Evolutionary conservation across 2,888 invertebrate species (phyloP).

Genomic region (Eristalis pertinax): DNA sequence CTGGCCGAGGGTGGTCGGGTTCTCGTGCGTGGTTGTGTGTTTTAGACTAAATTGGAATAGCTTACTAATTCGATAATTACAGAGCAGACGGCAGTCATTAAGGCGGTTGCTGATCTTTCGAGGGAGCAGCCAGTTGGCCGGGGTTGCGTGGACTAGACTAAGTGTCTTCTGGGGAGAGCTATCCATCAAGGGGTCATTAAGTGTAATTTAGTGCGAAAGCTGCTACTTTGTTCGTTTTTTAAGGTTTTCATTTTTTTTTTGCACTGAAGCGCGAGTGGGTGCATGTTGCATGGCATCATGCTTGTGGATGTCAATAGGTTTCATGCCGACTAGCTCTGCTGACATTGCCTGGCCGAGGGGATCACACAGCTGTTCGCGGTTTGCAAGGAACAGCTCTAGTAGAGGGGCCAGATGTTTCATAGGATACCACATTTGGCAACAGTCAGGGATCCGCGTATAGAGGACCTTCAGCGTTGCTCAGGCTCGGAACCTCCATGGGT

Average conservation of each 20-base stretch:
- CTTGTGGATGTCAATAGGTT: neutral
- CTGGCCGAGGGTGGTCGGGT: slow-evolving; percentile 42
- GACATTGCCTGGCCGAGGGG: neutral
- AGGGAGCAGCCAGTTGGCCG: neutral
- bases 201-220: slow-evolving; percentile 26
- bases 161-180: neutral
- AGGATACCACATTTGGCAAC: neutral
- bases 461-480: no score
- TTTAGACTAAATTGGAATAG: slow-evolving; percentile 58
- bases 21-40: slow-evolving; percentile 34
- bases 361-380: neutral
- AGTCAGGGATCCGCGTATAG: neutral
- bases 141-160: neutral
- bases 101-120: slow-evolving; percentile 24
- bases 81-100: slow-evolving; percentile 30
- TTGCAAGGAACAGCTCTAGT: neutral
- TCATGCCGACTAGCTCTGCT: neutral
- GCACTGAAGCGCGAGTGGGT: neutral
- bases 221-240: slow-evolving; percentile 13
- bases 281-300: neutral
- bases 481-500: no score
- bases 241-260: neutral
- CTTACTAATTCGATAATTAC: slow-evolving; percentile 64
- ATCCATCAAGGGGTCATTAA: slow-evolving; percentile 43
- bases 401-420: neutral